Evolutionary conservation across 2,797 vertebrate species (phyloP).

Genomic region (Pelobates cultripes): DNA sequence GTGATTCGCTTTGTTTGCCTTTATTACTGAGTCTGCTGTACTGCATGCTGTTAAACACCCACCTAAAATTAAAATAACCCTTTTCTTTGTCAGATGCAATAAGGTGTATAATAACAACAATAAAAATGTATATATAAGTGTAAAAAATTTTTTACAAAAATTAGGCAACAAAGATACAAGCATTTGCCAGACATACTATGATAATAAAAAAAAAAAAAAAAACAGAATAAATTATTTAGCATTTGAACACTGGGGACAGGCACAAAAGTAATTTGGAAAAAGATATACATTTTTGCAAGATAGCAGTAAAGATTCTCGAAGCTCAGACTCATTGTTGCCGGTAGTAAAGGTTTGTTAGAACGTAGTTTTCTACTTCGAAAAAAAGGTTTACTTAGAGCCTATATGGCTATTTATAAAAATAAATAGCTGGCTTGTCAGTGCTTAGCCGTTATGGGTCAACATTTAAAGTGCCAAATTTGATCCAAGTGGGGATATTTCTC

Average conservation of each 20-base stretch:
- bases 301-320: conserved; percentile 32
- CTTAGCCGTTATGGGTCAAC: conserved; percentile 43
- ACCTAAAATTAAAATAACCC: conserved; percentile 55
- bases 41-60: conserved; percentile 48
- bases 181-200: conserved; percentile 19
- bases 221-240: conserved; percentile 49
- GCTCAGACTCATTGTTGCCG: conserved; percentile 26
- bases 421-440: conserved; percentile 32
- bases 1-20: conserved; percentile 43
- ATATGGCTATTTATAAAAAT: conserved; percentile 49
- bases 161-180: conserved; percentile 16
- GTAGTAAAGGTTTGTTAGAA: conserved; percentile 40
- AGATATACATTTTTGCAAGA: conserved; percentile 26
- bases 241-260: conserved; percentile 29
- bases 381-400: conserved; percentile 22
- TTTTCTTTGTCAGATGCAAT: conserved; percentile 50
- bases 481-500: conserved; percentile 51
- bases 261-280: conserved; percentile 26
- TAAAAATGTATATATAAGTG: background rate
- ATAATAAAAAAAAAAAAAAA: conserved; percentile 44
- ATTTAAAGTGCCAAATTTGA: conserved; percentile 46
- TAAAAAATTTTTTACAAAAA: conserved; percentile 21
- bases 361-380: background rate
- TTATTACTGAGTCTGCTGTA: conserved; percentile 45
- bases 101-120: conserved; percentile 51